These are phyloP conservation scores for Baccha elongata DNA, from an alignment of 2,888 invertebrate species.

Conservation along the genomic window DNA sequence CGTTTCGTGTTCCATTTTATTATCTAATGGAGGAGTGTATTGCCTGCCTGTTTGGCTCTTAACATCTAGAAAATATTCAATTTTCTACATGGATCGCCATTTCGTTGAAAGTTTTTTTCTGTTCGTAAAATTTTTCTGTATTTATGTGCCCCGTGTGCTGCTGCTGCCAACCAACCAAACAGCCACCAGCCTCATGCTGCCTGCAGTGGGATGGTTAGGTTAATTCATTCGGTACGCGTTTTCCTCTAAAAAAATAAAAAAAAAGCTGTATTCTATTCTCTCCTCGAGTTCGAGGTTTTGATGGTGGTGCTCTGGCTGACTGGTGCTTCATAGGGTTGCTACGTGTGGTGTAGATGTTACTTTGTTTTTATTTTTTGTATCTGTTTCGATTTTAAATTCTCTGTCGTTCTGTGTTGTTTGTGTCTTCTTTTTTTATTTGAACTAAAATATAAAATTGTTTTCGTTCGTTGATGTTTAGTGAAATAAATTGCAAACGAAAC, in stretches of 20 bases:
- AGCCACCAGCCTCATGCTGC: slow-evolving; percentile 36
- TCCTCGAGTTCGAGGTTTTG: slow-evolving; percentile 36
- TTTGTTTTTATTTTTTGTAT: slow-evolving; percentile 49
- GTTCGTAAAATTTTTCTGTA: slow-evolving; percentile 54
- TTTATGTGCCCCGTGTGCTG: slow-evolving; percentile 53
- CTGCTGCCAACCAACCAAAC: slow-evolving; percentile 26
- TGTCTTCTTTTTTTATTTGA: slow-evolving; percentile 25
- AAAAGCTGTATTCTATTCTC: slow-evolving; percentile 63
- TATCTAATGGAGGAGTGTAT: slow-evolving; percentile 66
- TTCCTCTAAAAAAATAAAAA: slow-evolving; percentile 43
- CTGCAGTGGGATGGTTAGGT: slow-evolving; percentile 72
- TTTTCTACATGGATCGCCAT: slow-evolving; percentile 71
- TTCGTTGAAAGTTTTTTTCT: slow-evolving; percentile 68
- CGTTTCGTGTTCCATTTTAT: slow-evolving; percentile 54
- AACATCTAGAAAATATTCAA: slow-evolving; percentile 58
- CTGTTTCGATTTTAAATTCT: slow-evolving; percentile 65
- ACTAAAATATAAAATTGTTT: slow-evolving; percentile 43
- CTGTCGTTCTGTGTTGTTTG: slow-evolving; percentile 38
- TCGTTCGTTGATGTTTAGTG: slow-evolving; percentile 35
- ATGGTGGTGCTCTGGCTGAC: slow-evolving; percentile 39
- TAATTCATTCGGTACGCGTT: slow-evolving; percentile 70
- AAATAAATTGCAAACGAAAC: slow-evolving; percentile 59
- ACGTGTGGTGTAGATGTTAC: slow-evolving; percentile 34
- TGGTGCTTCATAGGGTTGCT: slow-evolving; percentile 2
- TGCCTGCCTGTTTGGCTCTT: slow-evolving; percentile 40